phyloP scores from a whole-genome alignment of 2,797 vertebrate genomes.

The Enteromius radiatus region DNA sequence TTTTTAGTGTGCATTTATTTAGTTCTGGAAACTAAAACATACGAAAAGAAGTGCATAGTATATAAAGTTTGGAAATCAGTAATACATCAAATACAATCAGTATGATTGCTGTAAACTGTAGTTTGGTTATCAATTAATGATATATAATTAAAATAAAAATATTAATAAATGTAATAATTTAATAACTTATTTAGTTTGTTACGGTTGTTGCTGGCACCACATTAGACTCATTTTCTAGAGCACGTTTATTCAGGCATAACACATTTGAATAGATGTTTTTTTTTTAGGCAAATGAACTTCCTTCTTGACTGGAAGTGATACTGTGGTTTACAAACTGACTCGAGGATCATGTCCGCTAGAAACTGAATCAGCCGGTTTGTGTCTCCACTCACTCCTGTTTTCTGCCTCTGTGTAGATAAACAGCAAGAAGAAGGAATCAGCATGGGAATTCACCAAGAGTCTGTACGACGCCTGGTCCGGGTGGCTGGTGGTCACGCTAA shows the following conservation, averaged over 20 bases:
- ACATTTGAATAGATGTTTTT: background rate
- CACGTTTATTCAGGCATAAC: background rate
- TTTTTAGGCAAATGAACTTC: background rate
- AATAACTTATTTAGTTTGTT: background rate
- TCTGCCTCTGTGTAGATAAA: constrained; percentile 85
- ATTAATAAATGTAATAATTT: too few relatives aligned
- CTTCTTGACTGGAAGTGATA: too few relatives aligned
- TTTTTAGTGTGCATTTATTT: background rate
- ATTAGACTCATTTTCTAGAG: background rate
- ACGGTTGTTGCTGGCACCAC: fast-evolving
- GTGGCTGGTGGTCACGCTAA: constrained; percentile 96
- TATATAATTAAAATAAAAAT: background rate
- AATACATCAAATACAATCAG: background rate
- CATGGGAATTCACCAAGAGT: constrained; percentile 98
- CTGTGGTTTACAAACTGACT: background rate
- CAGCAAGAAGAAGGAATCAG: constrained; percentile 98
- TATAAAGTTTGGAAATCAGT: background rate
- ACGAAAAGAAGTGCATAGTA: background rate
- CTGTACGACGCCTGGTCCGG: constrained; percentile 98
- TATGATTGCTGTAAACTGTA: background rate
- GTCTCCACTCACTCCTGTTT: background rate
- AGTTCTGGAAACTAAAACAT: too few relatives aligned
- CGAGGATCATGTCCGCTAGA: background rate
- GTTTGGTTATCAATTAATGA: background rate
- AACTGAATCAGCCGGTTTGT: too few relatives aligned